These are phyloP conservation scores for Amphiprion ocellaris DNA, from an alignment of 2,113 vertebrate species.

Conservation along the genomic window DNA sequence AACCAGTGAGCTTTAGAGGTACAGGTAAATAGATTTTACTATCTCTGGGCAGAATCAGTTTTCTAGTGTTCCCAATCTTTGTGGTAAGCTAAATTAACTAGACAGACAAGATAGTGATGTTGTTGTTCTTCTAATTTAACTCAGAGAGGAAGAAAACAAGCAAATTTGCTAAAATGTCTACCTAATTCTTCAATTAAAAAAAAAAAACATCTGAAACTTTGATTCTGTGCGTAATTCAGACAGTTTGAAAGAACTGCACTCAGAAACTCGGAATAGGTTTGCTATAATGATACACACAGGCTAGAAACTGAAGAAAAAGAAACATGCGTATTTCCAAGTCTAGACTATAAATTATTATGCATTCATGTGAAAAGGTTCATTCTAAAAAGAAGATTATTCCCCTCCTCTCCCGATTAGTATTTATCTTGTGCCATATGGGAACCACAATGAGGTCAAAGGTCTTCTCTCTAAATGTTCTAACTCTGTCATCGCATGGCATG, in stretches of 20 bases:
- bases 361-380: slow-evolving; percentile 3
- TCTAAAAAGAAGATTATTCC: slow-evolving; percentile 38
- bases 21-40: too few relatives aligned
- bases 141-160: not conserved
- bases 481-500: slow-evolving; percentile 52
- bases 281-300: not conserved
- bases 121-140: not conserved
- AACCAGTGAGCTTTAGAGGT: too few relatives aligned
- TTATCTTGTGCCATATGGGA: slow-evolving; percentile 54
- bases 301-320: not conserved
- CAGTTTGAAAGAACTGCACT: slow-evolving; percentile 3
- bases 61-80: not conserved
- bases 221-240: slow-evolving; percentile 4
- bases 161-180: not conserved
- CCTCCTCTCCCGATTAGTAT: slow-evolving; percentile 34
- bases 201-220: not conserved
- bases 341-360: not conserved
- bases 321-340: not conserved
- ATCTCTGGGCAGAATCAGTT: too few relatives aligned
- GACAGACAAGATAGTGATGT: not conserved
- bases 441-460: slow-evolving; percentile 56
- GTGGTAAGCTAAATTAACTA: not conserved
- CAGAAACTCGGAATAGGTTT: not conserved
- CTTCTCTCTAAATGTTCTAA: slow-evolving; percentile 55
- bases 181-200: not conserved